Evolutionary conservation across 2,113 vertebrate species (phyloP), one percentile per base, ranked within the genome.

Genomic region (Tragelaphus imberbis): DNA sequence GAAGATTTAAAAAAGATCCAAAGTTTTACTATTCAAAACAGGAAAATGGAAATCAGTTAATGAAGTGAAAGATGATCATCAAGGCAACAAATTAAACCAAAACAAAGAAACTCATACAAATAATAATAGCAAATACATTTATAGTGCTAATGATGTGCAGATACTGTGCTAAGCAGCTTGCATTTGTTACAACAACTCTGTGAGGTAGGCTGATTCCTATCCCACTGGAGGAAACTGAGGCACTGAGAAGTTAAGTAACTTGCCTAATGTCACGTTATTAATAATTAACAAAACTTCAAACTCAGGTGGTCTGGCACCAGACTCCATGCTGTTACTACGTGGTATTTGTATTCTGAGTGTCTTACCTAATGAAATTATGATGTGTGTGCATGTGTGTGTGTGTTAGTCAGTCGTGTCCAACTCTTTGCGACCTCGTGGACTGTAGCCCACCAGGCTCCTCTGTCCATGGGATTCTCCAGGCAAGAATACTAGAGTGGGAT

Each of bases 231-330:
- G 85, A 85, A 92, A 97, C 49, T 65, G 63, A 88, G 84, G 90
- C 63, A 51, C 56, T 51, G 56, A 89, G 85, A 92, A n/a, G 30
- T 56, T 77, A 88, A 81, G 77, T 58, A 88, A 92, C 56, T 91
- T 77, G 61, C 7, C 63, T 82, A 58, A 77, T 15, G 56, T 65
- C 63, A 84, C 15, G n/a, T 17, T 47, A 84, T 33, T 88, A 79
- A 88, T 95, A 92, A 92, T 63, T 33, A 93, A 95, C 33, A 88
- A 95, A 91, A 82, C 56, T 84, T 65, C 61, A 77, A 65, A 88
- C 9, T 11, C 19, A 58, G 82, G 36, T 49, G 63, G 27, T 65
- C 49, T 56, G 33, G 53, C 12, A 91, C 55, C 25, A 77, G 36
- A 51, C 36, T 77, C 61, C 75, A 88, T 30, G 7, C 17, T 86